Evolutionary conservation across 37 sponge, comb jelly and placozoan species (phyloP).

Genomic region (Diacarnus erythraeanus): DNA sequence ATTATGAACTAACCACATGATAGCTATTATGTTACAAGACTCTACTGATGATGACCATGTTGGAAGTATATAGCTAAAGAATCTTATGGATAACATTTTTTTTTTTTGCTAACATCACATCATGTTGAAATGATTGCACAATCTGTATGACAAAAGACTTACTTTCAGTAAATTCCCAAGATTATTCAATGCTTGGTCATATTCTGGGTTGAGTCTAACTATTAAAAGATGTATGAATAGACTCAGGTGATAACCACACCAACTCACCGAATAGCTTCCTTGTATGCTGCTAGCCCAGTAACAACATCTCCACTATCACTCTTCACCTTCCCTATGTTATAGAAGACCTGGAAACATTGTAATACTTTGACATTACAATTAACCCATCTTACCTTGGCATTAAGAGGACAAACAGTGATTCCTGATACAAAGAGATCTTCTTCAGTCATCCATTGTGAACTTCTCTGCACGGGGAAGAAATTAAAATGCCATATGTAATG

Average conservation of each 20-base stretch:
- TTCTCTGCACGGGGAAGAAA: conserved; percentile 23
- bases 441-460: conserved; percentile 60
- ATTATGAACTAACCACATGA: too few species aligned
- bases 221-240: background rate
- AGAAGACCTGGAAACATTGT: conserved; percentile 51
- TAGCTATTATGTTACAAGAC: too few species aligned
- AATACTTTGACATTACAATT: background rate
- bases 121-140: too few species aligned
- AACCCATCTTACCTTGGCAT: conserved; percentile 67
- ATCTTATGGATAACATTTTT: too few species aligned
- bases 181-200: conserved; percentile 85
- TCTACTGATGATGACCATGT: too few species aligned
- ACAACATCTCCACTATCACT: conserved; percentile 27
- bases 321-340: conserved; percentile 78
- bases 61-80: too few species aligned
- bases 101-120: too few species aligned
- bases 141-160: too few species aligned
- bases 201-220: conserved; percentile 63
- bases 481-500: background rate
- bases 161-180: conserved; percentile 81
- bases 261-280: conserved; percentile 66
- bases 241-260: background rate
- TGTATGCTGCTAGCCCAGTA: conserved; percentile 58
- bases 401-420: conserved; percentile 60
- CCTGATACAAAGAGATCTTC: conserved; percentile 60